These are phyloP conservation scores for Caretta caretta DNA, from an alignment of 2,113 vertebrate genomes.

Conservation along the genomic window DNA sequence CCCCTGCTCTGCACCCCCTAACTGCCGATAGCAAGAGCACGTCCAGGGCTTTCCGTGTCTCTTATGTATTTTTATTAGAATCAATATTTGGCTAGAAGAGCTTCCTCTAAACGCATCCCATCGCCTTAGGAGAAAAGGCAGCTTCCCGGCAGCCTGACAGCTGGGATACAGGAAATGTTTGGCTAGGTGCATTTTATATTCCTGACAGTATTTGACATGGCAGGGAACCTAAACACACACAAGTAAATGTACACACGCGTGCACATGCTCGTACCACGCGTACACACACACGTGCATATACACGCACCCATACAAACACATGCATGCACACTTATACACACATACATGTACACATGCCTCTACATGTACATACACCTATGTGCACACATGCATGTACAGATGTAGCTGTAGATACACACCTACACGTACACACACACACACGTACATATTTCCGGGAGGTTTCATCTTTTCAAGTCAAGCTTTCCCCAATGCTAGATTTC, in stretches of 20 bases:
- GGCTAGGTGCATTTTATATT: constrained; percentile 19
- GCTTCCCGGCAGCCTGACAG: constrained; percentile 10
- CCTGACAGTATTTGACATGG: constrained; percentile 1
- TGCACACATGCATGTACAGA: no score
- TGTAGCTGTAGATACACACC: no score
- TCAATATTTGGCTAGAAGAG: constrained; percentile 64
- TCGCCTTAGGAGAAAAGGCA: not conserved
- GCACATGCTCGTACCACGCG: not conserved
- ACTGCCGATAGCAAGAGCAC: constrained; percentile 59
- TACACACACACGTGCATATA: no score
- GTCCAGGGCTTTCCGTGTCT: constrained; percentile 57
- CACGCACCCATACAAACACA: not conserved
- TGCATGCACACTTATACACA: not conserved
- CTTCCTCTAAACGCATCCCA: constrained; percentile 61
- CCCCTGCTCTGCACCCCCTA: not conserved
- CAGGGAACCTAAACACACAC: accelerated
- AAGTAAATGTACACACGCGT: no score
- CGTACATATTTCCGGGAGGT: accelerated
- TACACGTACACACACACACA: not conserved
- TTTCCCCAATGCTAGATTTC: not conserved
- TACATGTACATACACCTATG: no score
- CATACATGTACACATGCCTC: no score
- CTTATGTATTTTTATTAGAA: constrained; percentile 62
- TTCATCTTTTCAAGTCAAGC: not conserved
- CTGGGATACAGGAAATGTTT: not conserved